Percentiles rank a stretch among this genome's conserved stretches.
Evolutionary conservation across 1,140 invertebrate species (phyloP).

Genomic region (Euura lappo): DNA sequence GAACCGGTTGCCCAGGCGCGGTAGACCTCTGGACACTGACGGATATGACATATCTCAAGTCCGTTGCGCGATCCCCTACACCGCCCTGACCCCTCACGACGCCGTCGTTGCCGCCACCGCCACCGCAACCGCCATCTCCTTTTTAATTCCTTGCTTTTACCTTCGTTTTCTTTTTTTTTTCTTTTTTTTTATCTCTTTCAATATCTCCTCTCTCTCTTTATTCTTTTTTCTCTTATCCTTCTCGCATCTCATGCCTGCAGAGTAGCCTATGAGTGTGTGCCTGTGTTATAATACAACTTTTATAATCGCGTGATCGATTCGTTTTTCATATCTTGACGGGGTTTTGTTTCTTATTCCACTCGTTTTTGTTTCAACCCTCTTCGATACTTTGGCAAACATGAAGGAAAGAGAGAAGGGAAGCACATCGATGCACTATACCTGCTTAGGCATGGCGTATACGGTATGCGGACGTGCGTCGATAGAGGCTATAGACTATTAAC

Average conservation of each 20-base stretch:
- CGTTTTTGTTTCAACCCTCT: too few species aligned
- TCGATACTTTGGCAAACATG: too few species aligned
- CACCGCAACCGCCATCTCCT: slow-evolving; percentile 3
- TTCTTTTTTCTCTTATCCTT: slow-evolving; percentile 23
- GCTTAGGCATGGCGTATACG: neutral
- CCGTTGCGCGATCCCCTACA: slow-evolving; percentile 29
- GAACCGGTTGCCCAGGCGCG: slow-evolving; percentile 7
- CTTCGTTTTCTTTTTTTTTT: slow-evolving; percentile 18
- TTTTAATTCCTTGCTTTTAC: slow-evolving; percentile 21
- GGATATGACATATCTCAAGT: slow-evolving; percentile 55
- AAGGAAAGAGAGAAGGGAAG: too few species aligned
- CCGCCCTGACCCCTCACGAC: neutral
- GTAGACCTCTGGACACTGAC: slow-evolving; percentile 43
- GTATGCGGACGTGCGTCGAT: neutral
- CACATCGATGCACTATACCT: too few species aligned
- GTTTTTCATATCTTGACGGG: too few species aligned
- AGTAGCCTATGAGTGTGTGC: too few species aligned
- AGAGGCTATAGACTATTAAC: slow-evolving; percentile 10
- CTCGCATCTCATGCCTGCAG: neutral
- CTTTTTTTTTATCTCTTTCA: slow-evolving; percentile 8
- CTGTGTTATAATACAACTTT: too few species aligned
- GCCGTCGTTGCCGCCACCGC: neutral
- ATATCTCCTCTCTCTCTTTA: slow-evolving; percentile 24
- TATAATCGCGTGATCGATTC: too few species aligned
- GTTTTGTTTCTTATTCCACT: too few species aligned